A percentile compares a stretch with the other conserved stretches of the same genome.
Evolutionary conservation across 2,113 vertebrate species (phyloP).

Genomic region (Lichenostomus cassidix): DNA sequence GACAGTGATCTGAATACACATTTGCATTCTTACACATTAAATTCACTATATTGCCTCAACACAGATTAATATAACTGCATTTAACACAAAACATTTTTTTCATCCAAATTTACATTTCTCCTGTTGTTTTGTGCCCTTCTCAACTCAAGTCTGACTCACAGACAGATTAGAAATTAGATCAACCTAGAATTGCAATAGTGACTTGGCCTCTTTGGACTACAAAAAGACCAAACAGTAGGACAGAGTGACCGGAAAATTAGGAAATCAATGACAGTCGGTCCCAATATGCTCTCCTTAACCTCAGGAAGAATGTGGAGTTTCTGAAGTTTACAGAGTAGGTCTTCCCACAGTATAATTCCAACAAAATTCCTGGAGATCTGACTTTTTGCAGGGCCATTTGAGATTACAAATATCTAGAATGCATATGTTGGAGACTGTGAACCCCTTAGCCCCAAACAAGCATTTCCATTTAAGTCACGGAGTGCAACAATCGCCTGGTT

Average conservation of each 20-base stretch:
- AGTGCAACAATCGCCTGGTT: neutral
- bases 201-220: neutral
- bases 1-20: neutral
- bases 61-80: neutral
- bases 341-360: neutral
- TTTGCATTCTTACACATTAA: neutral
- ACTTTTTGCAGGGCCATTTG: neutral
- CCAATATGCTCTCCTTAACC: neutral
- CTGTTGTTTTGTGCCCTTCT: neutral
- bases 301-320: neutral
- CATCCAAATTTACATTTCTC: neutral
- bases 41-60: neutral
- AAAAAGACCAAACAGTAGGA: neutral
- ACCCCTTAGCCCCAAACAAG: neutral
- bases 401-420: neutral
- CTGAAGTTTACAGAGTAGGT: neutral
- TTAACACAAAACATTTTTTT: neutral
- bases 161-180: slow-evolving; percentile 11
- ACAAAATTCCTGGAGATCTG: neutral
- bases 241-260: neutral
- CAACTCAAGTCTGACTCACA: neutral
- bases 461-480: neutral
- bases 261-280: neutral
- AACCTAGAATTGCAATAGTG: neutral
- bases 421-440: rapidly evolving